Evolutionary conservation across 2,888 invertebrate genomes (phyloP).

Genomic region (Parapristionchus giblindavisi): DNA sequence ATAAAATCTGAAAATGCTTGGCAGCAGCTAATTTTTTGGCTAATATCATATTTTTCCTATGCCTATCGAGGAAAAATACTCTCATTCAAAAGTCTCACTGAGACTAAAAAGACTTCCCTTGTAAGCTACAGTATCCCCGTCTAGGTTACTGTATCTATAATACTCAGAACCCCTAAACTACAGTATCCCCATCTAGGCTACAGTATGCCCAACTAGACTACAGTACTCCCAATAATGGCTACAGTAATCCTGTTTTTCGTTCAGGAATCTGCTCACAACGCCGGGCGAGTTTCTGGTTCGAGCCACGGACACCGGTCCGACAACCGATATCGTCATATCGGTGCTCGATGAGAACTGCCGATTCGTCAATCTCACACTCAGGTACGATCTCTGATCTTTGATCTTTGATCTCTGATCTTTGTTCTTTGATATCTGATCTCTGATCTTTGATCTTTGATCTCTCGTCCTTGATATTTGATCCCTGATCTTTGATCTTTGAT

Average conservation of each 20-base stretch:
- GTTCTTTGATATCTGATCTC: no score
- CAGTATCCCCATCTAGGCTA: background rate
- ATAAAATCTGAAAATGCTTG: no score
- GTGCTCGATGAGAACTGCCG: constrained; percentile 42
- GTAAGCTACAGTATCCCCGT: background rate
- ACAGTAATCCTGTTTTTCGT: background rate
- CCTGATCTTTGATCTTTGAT: no score
- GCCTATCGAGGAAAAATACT: no score
- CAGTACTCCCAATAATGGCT: background rate
- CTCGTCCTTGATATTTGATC: no score
- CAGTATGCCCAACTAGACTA: background rate
- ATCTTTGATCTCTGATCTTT: no score
- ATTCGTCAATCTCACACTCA: constrained; percentile 41
- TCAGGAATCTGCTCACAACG: constrained; percentile 40
- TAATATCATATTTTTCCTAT: no score
- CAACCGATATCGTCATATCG: constrained; percentile 44
- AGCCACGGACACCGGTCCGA: constrained; percentile 44
- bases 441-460: no score
- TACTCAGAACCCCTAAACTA: background rate
- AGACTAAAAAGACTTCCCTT: no score
- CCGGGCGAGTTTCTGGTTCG: constrained; percentile 57
- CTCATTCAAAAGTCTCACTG: no score
- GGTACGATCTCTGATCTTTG: constrained; percentile 27
- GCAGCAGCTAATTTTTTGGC: no score
- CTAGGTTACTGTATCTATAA: no score